Evolutionary conservation across 64 coral and sea anemone genomes (phyloP).

Genomic region (Platygyra sinensis): DNA sequence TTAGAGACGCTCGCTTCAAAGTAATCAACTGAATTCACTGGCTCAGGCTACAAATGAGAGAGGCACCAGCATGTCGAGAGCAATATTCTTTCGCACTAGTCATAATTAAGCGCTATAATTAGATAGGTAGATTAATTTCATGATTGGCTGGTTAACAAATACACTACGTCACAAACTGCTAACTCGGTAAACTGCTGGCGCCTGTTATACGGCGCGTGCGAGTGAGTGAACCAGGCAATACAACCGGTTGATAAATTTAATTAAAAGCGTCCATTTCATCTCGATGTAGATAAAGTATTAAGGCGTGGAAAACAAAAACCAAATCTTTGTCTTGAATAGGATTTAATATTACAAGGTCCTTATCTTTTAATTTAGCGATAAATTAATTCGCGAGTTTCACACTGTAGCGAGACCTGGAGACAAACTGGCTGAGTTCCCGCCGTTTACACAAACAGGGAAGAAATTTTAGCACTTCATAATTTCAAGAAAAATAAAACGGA

Average conservation of each 20-base stretch:
- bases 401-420: background rate
- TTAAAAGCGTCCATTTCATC: slow-evolving; percentile 26
- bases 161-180: slow-evolving; percentile 49
- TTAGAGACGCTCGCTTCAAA: background rate
- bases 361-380: slow-evolving; percentile 13
- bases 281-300: slow-evolving; percentile 4
- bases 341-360: slow-evolving; percentile 11
- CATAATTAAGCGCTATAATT: slow-evolving; percentile 45
- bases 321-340: slow-evolving; percentile 4
- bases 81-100: slow-evolving; percentile 12
- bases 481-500: background rate
- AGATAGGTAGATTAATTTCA: slow-evolving; percentile 43
- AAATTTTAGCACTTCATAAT: slow-evolving; percentile 36
- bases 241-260: slow-evolving; percentile 50
- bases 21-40: background rate
- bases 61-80: slow-evolving; percentile 35
- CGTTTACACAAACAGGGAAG: background rate
- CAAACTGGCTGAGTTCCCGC: background rate
- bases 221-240: background rate
- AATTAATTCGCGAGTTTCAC: background rate
- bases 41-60: slow-evolving; percentile 6
- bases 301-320: slow-evolving; percentile 39
- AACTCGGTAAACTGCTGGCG: slow-evolving; percentile 44
- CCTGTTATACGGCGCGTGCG: slow-evolving; percentile 34
- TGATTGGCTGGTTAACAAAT: slow-evolving; percentile 67